Conservation (phyloP, 1,140 invertebrate species). For the Drosophila sp. region DNA sequence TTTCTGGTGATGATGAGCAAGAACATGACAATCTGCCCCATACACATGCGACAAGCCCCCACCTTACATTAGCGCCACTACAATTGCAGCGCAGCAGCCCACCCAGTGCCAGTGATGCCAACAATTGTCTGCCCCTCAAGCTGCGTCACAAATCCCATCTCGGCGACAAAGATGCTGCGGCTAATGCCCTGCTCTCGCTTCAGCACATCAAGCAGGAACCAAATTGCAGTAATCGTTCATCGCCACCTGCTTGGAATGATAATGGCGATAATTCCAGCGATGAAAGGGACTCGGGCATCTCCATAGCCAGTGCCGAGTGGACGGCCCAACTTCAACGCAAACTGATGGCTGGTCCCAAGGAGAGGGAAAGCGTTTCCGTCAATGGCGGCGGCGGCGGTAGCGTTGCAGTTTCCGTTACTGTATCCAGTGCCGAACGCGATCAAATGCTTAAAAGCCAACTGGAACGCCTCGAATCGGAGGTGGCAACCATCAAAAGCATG, state of each 20-base stretch:
- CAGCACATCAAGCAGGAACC: constrained; percentile 94
- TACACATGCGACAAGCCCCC: constrained; percentile 33
- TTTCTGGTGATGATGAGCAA: constrained; percentile 84
- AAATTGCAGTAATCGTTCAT: constrained; percentile 86
- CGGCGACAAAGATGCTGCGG: constrained; percentile 93
- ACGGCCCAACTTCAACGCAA: constrained; percentile 81
- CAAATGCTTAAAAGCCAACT: constrained; percentile 90
- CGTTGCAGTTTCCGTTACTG: constrained; percentile 10
- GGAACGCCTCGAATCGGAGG: constrained; percentile 94
- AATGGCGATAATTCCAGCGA: constrained; percentile 93
- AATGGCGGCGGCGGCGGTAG: not conserved
- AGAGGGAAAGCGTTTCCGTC: not conserved
- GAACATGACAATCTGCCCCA: constrained; percentile 56
- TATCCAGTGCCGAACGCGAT: constrained; percentile 84
- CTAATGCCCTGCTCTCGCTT: constrained; percentile 89
- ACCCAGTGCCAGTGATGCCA: constrained; percentile 60
- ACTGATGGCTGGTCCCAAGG: constrained; percentile 53
- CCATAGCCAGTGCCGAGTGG: constrained; percentile 89
- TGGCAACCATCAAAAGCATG: constrained; percentile 93
- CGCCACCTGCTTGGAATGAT: constrained; percentile 91
- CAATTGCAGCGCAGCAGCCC: constrained; percentile 32
- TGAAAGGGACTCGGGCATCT: constrained; percentile 94
- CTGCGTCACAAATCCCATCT: constrained; percentile 95
- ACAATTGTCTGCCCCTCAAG: constrained; percentile 92
- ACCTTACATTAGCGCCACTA: constrained; percentile 40